Evolutionary conservation across 2,113 vertebrate species (phyloP).

Genomic region (human (Homo sapiens)): DNA sequence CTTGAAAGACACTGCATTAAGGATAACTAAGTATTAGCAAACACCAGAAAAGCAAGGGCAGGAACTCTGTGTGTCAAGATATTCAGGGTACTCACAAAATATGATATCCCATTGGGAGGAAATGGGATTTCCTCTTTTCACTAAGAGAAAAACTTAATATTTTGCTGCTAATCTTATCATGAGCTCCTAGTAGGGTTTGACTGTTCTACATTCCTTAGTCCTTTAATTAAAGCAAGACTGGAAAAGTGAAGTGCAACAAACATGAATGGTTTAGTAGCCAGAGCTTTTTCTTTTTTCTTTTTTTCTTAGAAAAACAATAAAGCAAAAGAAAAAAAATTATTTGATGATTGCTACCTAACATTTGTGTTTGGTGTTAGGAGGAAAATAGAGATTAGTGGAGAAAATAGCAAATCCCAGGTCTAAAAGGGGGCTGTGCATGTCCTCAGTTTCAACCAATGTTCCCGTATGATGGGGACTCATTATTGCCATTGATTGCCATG

Average conservation of each 20-base stretch:
- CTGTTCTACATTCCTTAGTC: neutral
- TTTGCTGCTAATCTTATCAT: neutral
- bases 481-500: fast-evolving
- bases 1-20: neutral
- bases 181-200: neutral
- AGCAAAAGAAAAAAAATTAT: neutral
- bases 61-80: neutral
- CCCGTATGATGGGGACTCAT: neutral
- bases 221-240: neutral
- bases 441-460: neutral
- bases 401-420: neutral
- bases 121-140: neutral
- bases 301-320: neutral
- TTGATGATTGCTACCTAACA: neutral
- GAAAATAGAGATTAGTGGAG: neutral
- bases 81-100: neutral
- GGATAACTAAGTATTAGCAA: neutral
- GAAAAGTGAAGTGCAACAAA: slow-evolving; percentile 16
- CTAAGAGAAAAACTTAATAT: neutral
- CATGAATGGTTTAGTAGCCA: neutral
- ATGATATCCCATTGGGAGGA: neutral
- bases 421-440: fast-evolving
- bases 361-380: neutral
- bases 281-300: neutral
- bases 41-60: neutral